Evolutionary conservation across 2,797 vertebrate genomes (phyloP), one percentile per base, ranked within the genome.

Genomic region (Mico argentatus): DNA sequence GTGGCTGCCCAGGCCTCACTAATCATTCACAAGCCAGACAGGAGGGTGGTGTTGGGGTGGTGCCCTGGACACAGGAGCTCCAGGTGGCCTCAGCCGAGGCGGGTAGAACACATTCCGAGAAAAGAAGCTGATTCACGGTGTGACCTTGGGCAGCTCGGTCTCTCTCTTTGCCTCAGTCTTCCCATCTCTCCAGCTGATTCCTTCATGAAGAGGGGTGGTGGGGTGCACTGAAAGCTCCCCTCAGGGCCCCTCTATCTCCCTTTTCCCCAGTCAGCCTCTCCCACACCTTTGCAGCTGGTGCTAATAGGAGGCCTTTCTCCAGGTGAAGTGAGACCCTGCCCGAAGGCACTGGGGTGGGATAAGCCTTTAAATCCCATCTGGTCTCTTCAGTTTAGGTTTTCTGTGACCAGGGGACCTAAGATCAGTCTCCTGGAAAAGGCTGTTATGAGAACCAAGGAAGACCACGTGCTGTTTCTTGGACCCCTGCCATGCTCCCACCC

Each of bases 11-110:
- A 4, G 96, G 91, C 93, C 92, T 97, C 93, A 97, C 93, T 97
- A 98, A 98, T 98, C 97, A 98, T 98, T 98, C 98, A 98, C 96
- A 59, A 90, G 76, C 8, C n/a, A 19, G 52, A 33, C 22, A 41
- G 61, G 61, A 0, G 1, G 67, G 80, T 20, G 79, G 6, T 83
- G 55, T 22, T 0, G n/a, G 91, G 72, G 93, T 9, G 33, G 89
- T 6, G 2, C 24, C 3, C 33, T 3, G n/a, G 44, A 88, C 50
- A 59, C 72, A 14, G 44, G 48, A 94, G 39, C 3, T 15, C 90
- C 79, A 13, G 27, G 64, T 0, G 1, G 76, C 77, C 94, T 50
- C 86, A 64, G n/a, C 48, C 57, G 24, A 79, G 67, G 30, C 64
- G 52, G 85, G 46, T 8, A 77, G 81, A 48, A 59, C 80, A 52